Evolutionary conservation across 30 jellyfish, hydroid and myxozoan species (phyloP).

Genomic region (Pseudorhiza aurosa): DNA sequence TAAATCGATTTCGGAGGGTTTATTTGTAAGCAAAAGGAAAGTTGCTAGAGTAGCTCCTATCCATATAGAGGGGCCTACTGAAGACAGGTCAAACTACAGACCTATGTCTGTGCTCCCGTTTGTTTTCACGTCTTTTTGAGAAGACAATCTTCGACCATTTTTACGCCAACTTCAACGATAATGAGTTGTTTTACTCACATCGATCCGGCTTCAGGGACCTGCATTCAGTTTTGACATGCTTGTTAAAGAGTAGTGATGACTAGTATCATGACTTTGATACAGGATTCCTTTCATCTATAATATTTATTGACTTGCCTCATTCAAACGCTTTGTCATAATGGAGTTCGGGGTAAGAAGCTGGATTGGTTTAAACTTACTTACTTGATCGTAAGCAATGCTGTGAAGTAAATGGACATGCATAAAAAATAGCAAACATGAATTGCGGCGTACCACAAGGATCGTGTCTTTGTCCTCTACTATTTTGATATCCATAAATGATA

Average conservation of each 20-base stretch:
- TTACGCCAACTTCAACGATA: conserved; percentile 5
- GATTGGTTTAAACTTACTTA: conserved; percentile 13
- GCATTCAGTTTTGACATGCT: conserved; percentile 56
- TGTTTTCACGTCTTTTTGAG: conserved; percentile 43
- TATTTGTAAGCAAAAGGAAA: conserved; percentile 36
- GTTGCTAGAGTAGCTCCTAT: conserved; percentile 53
- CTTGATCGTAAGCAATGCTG: not conserved
- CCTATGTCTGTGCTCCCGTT: conserved; percentile 49
- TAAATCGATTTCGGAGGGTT: conserved; percentile 29
- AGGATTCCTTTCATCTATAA: conserved; percentile 15
- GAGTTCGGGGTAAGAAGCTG: conserved; percentile 32
- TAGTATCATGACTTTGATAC: conserved; percentile 40
- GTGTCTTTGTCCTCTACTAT: not conserved
- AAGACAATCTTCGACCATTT: conserved; percentile 38
- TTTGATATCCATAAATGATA: not conserved
- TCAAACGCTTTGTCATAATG: conserved; percentile 22
- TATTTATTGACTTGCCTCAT: conserved; percentile 24
- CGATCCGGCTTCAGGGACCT: conserved; percentile 72
- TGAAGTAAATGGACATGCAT: not conserved
- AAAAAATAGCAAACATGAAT: not conserved
- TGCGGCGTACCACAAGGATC: conserved; percentile 22
- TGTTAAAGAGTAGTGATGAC: conserved; percentile 39
- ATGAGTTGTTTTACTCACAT: conserved; percentile 37
- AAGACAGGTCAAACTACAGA: conserved; percentile 17
- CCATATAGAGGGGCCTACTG: conserved; percentile 20